These are phyloP conservation scores for Bombus superbus DNA, from an alignment of 1,140 invertebrate species.

Conservation along the genomic window DNA sequence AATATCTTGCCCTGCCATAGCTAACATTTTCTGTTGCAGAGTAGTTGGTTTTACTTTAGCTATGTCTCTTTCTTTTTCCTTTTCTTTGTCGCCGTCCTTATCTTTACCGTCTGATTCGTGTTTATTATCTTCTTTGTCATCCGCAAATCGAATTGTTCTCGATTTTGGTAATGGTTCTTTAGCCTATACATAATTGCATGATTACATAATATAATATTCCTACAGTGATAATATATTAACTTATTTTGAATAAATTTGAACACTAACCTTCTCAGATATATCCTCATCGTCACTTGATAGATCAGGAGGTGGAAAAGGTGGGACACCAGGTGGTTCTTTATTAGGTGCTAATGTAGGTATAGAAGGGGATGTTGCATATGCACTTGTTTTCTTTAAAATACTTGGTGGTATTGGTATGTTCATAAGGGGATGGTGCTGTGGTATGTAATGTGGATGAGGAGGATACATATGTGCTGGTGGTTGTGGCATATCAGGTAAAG, in stretches of 20 bases:
- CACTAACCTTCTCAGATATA: conserved; percentile 74
- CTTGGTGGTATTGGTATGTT: conserved; percentile 83
- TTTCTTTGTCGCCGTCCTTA: conserved; percentile 75
- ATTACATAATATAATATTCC: not conserved
- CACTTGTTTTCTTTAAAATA: conserved; percentile 90
- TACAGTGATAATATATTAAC: not conserved
- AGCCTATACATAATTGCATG: conserved; percentile 63
- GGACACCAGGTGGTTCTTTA: conserved; percentile 92
- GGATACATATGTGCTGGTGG: conserved; percentile 81
- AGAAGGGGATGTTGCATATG: conserved; percentile 82
- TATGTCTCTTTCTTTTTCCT: conserved; percentile 77
- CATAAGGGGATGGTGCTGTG: conserved; percentile 79
- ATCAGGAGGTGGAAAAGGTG: conserved; percentile 91
- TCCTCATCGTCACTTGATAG: conserved; percentile 87
- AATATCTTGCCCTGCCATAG: conserved; percentile 94
- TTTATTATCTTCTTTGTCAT: conserved; percentile 84
- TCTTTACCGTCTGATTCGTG: conserved; percentile 77
- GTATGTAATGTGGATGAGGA: conserved; percentile 80
- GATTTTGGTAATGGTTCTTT: conserved; percentile 80
- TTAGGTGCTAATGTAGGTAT: conserved; percentile 75
- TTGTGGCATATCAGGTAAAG: conserved; percentile 88
- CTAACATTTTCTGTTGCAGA: conserved; percentile 92
- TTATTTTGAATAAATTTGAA: not conserved
- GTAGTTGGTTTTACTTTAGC: conserved; percentile 87
- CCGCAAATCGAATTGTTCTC: conserved; percentile 87